phyloP scores from a whole-genome alignment of 2,797 vertebrate genomes.

The Simalia tracyae region DNA sequence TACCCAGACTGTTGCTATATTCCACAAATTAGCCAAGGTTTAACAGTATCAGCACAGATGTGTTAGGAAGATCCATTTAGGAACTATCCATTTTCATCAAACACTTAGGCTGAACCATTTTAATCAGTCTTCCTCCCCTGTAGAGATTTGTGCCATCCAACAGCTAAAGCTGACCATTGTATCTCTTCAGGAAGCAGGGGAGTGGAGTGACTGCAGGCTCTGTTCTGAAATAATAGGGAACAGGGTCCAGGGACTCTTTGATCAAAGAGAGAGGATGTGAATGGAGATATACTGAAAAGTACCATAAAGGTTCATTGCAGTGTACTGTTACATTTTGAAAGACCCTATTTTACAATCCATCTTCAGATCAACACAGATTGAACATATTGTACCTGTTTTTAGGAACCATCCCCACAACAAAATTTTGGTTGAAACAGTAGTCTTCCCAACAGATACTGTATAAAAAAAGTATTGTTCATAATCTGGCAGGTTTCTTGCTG shows the following conservation, averaged over 20 bases:
- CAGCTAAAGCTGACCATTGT: not conserved
- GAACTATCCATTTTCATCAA: not conserved
- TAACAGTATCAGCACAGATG: not conserved
- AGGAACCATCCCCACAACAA: not conserved
- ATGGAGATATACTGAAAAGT: not conserved
- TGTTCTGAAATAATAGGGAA: not conserved
- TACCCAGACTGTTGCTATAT: not conserved
- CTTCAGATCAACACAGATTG: not conserved
- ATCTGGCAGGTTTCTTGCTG: not conserved
- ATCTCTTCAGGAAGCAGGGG: not conserved
- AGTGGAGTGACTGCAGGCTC: not conserved
- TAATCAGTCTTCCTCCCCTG: not conserved
- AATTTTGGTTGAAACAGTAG: not conserved
- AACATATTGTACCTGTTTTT: not conserved
- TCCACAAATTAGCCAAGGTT: not conserved
- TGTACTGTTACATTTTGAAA: not conserved
- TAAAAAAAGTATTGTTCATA: not conserved
- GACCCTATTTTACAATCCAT: not conserved
- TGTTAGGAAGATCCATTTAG: not conserved
- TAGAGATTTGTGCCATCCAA: not conserved
- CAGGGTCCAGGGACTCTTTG: not conserved
- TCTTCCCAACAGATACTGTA: not conserved
- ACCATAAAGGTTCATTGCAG: not conserved
- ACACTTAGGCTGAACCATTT: not conserved
- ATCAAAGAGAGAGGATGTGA: not conserved